phyloP scores from a whole-genome alignment of 2,113 vertebrate species.

The human region GRCh38 chrX:27947001-27947500 shows the following conservation, averaged over 20 bases:
- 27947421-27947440: not conserved
- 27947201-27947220: not conserved
- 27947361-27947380: not conserved
- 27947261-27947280: not conserved
- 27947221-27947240: not conserved
- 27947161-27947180: not conserved
- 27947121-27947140: slow-evolving; percentile 19
- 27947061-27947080: slow-evolving; percentile 8
- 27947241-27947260: not conserved
- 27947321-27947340: not conserved
- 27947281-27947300: not conserved
- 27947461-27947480: slow-evolving; percentile 36
- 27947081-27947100: slow-evolving; percentile 27
- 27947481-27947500: not conserved
- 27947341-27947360: not conserved
- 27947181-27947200: slow-evolving; percentile 1
- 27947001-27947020: slow-evolving; percentile 38
- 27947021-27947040: slow-evolving; percentile 23
- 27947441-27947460: not conserved
- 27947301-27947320: not conserved
- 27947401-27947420: not conserved
- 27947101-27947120: not conserved
- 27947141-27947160: not conserved
- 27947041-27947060: slow-evolving; percentile 40
- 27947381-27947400: not conserved